These are phyloP conservation scores for Indicator maculatus DNA, from an alignment of 2,113 vertebrate genomes.

Conservation along the genomic window DNA sequence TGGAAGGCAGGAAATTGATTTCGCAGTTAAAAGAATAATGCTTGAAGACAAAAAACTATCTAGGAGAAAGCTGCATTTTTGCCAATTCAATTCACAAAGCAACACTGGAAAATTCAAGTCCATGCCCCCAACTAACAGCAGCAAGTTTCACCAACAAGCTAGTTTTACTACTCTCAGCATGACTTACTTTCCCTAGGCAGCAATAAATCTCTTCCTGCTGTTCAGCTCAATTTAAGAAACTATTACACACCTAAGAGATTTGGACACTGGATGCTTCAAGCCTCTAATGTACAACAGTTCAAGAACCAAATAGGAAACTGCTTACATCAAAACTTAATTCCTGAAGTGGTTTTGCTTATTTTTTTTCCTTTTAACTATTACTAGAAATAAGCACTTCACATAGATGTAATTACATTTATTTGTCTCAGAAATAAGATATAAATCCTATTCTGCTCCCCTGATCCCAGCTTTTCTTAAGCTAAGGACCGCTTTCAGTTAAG, in stretches of 20 bases:
- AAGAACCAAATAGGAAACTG: background rate
- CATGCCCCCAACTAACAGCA: background rate
- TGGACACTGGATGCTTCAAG: background rate
- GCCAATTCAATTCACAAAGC: background rate
- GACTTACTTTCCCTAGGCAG: background rate
- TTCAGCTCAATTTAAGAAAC: background rate
- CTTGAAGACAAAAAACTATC: background rate
- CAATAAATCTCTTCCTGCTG: background rate
- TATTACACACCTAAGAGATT: background rate
- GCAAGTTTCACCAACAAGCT: background rate
- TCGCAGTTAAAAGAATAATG: background rate
- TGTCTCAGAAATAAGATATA: background rate
- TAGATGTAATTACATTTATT: background rate
- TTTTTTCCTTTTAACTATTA: background rate
- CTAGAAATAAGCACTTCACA: background rate
- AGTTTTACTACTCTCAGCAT: background rate
- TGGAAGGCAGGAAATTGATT: background rate
- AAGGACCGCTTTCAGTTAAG: background rate
- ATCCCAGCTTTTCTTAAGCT: background rate
- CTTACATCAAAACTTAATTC: background rate
- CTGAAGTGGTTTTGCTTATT: background rate
- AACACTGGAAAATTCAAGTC: background rate
- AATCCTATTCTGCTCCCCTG: background rate
- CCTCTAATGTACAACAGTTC: background rate
- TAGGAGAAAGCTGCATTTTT: background rate